A percentile compares a stretch with the other conserved stretches of the same genome.
phyloP scores from a whole-genome alignment of 2,797 vertebrate genomes.

The Helicolenus hilgendorfi region DNA sequence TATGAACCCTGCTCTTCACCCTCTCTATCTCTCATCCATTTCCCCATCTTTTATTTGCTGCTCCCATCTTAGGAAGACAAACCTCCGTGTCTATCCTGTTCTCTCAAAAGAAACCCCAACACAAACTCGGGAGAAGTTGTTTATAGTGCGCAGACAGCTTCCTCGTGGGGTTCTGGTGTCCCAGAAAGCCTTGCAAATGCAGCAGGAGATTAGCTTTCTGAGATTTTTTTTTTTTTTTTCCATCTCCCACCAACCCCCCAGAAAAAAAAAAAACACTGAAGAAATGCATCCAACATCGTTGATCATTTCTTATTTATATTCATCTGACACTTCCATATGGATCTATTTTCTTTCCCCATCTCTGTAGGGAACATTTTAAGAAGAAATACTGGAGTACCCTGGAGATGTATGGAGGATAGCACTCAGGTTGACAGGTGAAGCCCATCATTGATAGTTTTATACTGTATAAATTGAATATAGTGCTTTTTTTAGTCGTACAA shows the following conservation, averaged over 20 bases:
- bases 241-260: too few species aligned
- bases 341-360: not conserved
- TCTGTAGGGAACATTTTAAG: constrained; percentile 18
- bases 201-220: constrained; percentile 66
- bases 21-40: constrained; percentile 46
- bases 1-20: constrained; percentile 48
- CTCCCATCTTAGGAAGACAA: constrained; percentile 62
- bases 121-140: constrained; percentile 68
- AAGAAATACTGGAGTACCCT: constrained; percentile 7
- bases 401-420: not conserved
- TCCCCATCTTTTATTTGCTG: constrained; percentile 57
- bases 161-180: constrained; percentile 74
- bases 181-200: constrained; percentile 76
- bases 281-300: constrained; percentile 18
- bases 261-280: constrained; percentile 2
- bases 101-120: constrained; percentile 55
- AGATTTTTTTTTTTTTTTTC: not conserved
- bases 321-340: constrained; percentile 30
- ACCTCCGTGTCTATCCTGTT: constrained; percentile 46
- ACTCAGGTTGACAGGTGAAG: constrained; percentile 14
- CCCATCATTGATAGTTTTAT: not conserved
- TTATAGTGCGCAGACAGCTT: constrained; percentile 64
- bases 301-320: constrained; percentile 45
- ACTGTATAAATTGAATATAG: not conserved
- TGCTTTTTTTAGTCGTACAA: not conserved